Evolutionary conservation across 2,113 vertebrate genomes (phyloP).

Genomic region (Corythornis vintsioides): DNA sequence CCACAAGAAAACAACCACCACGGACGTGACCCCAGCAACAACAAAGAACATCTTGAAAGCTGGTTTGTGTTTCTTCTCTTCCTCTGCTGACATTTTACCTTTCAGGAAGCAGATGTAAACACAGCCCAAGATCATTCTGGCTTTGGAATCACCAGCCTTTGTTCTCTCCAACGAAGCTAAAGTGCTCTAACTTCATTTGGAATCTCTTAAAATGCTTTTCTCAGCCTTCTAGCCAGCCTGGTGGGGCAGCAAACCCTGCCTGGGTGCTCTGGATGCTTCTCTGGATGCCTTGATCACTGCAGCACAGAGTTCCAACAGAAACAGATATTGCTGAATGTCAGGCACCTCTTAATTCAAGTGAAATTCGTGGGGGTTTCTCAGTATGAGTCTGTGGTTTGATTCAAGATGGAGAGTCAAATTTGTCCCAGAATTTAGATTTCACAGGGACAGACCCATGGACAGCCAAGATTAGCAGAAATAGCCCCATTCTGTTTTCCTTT

Average conservation of each 20-base stretch:
- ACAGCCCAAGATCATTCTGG: neutral
- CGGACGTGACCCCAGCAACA: neutral
- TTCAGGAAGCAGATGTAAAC: conserved; percentile 39
- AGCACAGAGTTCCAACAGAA: neutral
- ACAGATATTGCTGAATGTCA: neutral
- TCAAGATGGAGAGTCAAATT: neutral
- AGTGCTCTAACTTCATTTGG: neutral
- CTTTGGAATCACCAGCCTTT: conserved; percentile 4
- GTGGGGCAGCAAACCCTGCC: neutral
- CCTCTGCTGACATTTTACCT: conserved; percentile 23
- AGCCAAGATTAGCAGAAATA: neutral
- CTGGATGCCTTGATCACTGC: neutral
- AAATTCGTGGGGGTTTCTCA: neutral
- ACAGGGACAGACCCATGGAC: neutral
- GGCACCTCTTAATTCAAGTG: neutral
- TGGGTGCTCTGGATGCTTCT: neutral
- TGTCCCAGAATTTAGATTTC: neutral
- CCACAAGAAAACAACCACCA: neutral
- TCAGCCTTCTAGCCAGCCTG: neutral
- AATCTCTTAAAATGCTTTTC: neutral
- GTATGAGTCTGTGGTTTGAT: neutral
- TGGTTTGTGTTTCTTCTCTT: neutral
- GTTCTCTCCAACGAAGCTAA: neutral
- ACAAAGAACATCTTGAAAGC: conserved; percentile 11
- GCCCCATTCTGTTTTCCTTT: neutral